A percentile compares a stretch with the other conserved stretches of the same genome.
These are phyloP conservation scores for Atrichornis clamosus DNA, from an alignment of 2,113 vertebrate genomes.

Conservation along the genomic window DNA sequence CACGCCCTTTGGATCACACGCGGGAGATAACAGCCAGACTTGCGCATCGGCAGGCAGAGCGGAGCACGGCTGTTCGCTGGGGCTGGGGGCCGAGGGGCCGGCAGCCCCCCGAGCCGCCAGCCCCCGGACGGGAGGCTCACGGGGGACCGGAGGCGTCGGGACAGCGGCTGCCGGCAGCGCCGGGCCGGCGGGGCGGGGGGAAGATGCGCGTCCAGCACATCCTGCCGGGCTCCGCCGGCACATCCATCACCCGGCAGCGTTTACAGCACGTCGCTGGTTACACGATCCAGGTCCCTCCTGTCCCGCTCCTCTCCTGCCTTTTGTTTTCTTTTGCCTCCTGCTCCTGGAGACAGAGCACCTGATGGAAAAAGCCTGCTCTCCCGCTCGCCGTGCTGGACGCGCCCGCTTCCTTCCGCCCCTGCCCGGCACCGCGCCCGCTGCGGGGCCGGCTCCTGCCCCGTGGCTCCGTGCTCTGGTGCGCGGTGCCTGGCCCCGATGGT, in stretches of 20 bases:
- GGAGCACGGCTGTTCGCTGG: not conserved
- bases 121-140: not conserved
- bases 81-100: not conserved
- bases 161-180: not conserved
- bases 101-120: not conserved
- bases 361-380: constrained; percentile 57
- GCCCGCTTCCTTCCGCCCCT: constrained; percentile 25
- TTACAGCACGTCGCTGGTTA: constrained; percentile 67
- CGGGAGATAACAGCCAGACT: not conserved
- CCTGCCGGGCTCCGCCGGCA: not conserved
- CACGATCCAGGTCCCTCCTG: constrained; percentile 63
- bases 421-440: not conserved
- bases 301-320: constrained; percentile 11
- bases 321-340: constrained; percentile 19
- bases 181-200: not conserved
- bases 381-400: not conserved
- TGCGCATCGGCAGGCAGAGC: not conserved
- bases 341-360: constrained; percentile 26
- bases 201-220: not conserved
- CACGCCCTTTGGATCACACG: not conserved
- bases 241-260: constrained; percentile 66
- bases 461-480: not conserved
- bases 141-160: not conserved
- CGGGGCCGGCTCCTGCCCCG: not conserved
- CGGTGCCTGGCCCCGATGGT: accelerated